A percentile compares a stretch with the other conserved stretches of the same genome.
Evolutionary conservation across 1,140 invertebrate genomes (phyloP).

Genomic region (Ctenoplectra terminalis): DNA sequence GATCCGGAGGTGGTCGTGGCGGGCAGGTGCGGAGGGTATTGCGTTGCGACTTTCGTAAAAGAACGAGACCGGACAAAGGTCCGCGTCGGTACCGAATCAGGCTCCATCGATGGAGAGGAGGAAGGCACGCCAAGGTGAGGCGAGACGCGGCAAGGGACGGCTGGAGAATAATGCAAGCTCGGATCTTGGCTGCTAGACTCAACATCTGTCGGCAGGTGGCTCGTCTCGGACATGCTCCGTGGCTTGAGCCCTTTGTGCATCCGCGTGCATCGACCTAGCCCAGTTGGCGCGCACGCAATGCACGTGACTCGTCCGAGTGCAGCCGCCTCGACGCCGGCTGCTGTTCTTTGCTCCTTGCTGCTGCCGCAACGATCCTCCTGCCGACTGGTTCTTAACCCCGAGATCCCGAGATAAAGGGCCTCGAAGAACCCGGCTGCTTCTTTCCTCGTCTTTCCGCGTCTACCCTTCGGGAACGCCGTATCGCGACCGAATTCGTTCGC

Average conservation of each 20-base stretch:
- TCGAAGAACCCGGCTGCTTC: neutral
- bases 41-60: conserved; percentile 56
- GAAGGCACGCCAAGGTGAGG: neutral
- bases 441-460: neutral
- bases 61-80: conserved; percentile 57
- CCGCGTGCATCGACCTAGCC: conserved; percentile 67
- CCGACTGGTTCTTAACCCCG: conserved; percentile 63
- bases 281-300: conserved; percentile 65
- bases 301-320: conserved; percentile 60
- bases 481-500: neutral
- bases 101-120: conserved; percentile 1
- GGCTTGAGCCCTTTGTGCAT: conserved; percentile 68
- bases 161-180: conserved; percentile 52
- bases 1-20: conserved; percentile 56
- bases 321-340: conserved; percentile 55
- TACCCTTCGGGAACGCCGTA: neutral
- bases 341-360: conserved; percentile 28
- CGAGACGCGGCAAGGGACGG: conserved; percentile 16
- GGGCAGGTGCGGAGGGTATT: conserved; percentile 62
- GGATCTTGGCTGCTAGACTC: conserved; percentile 66
- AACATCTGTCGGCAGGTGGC: conserved; percentile 79
- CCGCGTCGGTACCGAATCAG: conserved; percentile 48
- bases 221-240: conserved; percentile 70
- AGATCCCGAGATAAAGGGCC: conserved; percentile 55
- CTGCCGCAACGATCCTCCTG: conserved; percentile 56